These are phyloP conservation scores for Cyprinodon diabolis DNA, from an alignment of 2,797 vertebrate genomes.

Conservation along the genomic window DNA sequence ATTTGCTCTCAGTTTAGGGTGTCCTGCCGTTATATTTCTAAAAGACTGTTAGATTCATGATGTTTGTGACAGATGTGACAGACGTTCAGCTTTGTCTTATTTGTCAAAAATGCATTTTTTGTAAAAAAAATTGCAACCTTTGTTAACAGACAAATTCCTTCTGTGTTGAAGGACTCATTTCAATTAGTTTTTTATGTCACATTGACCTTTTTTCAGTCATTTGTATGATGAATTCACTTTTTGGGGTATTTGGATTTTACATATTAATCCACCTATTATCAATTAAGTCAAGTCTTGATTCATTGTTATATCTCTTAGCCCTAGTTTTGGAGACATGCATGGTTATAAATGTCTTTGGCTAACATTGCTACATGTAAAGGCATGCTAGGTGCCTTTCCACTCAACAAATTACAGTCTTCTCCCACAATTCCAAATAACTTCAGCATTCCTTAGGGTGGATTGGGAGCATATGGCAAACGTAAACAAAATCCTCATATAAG, in stretches of 20 bases:
- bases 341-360: neutral
- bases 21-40: too few relatives aligned
- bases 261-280: neutral
- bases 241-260: neutral
- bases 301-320: neutral
- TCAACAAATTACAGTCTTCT: constrained; percentile 20
- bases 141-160: neutral
- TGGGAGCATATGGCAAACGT: neutral
- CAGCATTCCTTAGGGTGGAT: constrained; percentile 28
- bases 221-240: neutral
- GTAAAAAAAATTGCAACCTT: neutral
- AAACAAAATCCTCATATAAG: neutral
- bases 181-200: neutral
- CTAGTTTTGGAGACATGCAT: neutral
- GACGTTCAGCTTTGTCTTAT: neutral
- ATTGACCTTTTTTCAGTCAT: neutral
- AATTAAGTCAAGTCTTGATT: neutral
- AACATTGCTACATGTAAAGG: constrained; percentile 25
- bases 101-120: neutral
- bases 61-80: neutral
- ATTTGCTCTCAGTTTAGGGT: too few relatives aligned
- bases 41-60: neutral
- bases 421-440: constrained; percentile 6
- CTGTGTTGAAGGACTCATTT: neutral
- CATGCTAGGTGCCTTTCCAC: constrained; percentile 26